Evolutionary conservation across 2,888 invertebrate species (phyloP).

Genomic region (Leptopilina drosophilae): DNA sequence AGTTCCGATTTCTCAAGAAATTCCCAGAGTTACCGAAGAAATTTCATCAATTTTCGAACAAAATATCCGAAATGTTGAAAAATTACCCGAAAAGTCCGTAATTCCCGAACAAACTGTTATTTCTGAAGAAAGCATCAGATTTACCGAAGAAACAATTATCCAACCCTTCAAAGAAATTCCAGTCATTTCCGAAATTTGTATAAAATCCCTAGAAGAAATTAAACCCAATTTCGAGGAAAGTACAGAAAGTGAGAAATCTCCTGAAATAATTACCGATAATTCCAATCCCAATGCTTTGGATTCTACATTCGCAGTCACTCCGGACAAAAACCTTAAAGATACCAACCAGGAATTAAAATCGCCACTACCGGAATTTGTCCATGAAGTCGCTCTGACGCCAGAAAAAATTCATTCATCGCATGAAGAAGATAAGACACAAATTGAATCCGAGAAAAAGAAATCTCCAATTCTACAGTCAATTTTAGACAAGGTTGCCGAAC

Average conservation of each 20-base stretch:
- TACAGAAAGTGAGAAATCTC: background rate
- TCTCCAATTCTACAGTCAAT: conserved; percentile 19
- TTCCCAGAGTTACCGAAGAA: background rate
- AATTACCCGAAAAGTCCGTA: background rate
- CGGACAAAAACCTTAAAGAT: background rate
- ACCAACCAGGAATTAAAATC: too few species aligned
- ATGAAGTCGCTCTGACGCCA: background rate
- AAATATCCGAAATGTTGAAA: background rate
- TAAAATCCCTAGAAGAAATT: background rate
- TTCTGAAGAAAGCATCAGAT: background rate
- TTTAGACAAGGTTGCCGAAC: conserved; percentile 33
- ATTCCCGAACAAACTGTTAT: background rate
- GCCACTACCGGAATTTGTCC: too few species aligned
- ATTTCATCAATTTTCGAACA: background rate
- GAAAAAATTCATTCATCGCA: background rate
- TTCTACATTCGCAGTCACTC: background rate
- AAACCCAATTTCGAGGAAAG: background rate
- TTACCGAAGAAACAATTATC: background rate
- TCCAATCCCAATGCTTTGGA: background rate
- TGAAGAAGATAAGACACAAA: background rate
- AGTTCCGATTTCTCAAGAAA: background rate
- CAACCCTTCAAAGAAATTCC: background rate
- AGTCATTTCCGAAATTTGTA: background rate
- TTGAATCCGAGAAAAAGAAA: background rate
- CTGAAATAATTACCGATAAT: background rate